These are phyloP conservation scores for Myiothlypis chrysogaster DNA, from an alignment of 2,797 vertebrate species.

Conservation along the genomic window DNA sequence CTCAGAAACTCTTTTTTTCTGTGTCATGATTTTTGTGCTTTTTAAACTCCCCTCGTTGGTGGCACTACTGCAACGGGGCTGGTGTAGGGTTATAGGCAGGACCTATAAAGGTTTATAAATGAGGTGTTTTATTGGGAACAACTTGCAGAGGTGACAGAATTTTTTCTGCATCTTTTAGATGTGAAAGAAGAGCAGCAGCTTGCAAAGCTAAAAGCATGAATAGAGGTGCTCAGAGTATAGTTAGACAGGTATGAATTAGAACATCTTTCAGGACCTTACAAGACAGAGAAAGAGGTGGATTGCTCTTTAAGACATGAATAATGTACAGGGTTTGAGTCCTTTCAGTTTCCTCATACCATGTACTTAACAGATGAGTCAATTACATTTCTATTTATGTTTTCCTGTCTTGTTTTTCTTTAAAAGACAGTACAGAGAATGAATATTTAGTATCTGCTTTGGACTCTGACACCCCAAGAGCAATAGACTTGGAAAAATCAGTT, in stretches of 20 bases:
- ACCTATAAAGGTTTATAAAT: neutral
- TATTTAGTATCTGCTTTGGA: neutral
- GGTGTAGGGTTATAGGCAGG: neutral
- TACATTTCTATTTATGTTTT: neutral
- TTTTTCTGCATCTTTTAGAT: neutral
- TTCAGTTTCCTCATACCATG: neutral
- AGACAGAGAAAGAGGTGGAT: neutral
- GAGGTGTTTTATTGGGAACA: neutral
- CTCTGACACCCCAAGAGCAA: neutral
- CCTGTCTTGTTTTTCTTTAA: neutral
- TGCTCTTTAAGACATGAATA: neutral
- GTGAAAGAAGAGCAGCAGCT: neutral
- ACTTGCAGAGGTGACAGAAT: neutral
- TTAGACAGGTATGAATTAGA: neutral
- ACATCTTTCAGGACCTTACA: rapidly evolving
- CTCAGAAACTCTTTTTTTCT: neutral
- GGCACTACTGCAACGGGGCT: neutral
- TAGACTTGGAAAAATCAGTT: neutral
- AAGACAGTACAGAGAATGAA: neutral
- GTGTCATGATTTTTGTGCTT: neutral
- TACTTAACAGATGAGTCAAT: neutral
- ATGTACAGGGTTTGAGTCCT: neutral
- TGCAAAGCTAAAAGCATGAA: neutral
- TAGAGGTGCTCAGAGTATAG: neutral
- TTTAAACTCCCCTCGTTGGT: neutral